Conservation (phyloP, 2,888 invertebrate genomes). For the Campaea margaritaria region DNA sequence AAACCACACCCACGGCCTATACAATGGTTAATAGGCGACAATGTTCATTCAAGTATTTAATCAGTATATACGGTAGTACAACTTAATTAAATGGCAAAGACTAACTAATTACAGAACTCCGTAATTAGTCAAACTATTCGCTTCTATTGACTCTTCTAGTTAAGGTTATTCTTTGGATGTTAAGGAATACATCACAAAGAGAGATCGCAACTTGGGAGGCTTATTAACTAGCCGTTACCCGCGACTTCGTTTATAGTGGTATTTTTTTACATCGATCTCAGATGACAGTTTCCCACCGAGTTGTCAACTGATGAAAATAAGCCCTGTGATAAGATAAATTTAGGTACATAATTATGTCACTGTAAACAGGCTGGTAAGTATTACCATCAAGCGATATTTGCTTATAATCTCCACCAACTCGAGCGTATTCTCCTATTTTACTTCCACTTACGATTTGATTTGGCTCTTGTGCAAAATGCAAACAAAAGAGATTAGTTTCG, state of each 20-base stretch:
- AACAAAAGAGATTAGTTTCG: conserved; percentile 73
- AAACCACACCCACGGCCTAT: neutral
- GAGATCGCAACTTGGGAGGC: conserved; percentile 37
- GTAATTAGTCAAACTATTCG: conserved; percentile 8
- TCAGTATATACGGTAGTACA: neutral
- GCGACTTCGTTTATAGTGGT: too few relatives aligned
- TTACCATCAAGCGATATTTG: conserved; percentile 1
- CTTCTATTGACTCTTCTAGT: conserved; percentile 34
- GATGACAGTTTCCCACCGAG: neutral
- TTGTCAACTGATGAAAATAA: too few relatives aligned
- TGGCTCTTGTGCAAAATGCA: conserved; percentile 68
- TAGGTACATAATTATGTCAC: neutral
- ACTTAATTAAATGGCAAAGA: neutral
- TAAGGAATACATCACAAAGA: conserved; percentile 10
- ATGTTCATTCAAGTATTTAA: neutral
- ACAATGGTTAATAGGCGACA: neutral
- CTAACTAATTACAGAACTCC: neutral
- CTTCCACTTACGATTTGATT: conserved; percentile 34
- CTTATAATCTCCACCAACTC: conserved; percentile 16
- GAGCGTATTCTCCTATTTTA: conserved; percentile 11
- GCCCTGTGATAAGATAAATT: too few relatives aligned
- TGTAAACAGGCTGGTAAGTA: conserved; percentile 1
- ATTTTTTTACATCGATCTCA: too few relatives aligned
- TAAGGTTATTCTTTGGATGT: conserved; percentile 1
- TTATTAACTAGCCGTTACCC: neutral